Evolutionary conservation across 2,113 vertebrate genomes (phyloP).

Genomic region (Tachysurus vachellii): DNA sequence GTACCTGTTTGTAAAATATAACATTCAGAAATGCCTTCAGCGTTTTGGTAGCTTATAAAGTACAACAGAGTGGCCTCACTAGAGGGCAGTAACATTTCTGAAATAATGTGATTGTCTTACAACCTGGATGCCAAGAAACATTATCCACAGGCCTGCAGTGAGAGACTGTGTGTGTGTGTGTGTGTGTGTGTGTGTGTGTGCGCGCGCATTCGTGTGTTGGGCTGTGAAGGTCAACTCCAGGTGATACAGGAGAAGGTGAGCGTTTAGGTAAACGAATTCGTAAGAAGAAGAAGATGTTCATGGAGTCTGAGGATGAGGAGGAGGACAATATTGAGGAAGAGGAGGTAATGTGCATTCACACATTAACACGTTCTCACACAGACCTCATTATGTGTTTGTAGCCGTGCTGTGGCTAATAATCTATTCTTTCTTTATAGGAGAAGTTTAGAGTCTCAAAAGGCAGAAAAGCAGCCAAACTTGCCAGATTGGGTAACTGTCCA

Average conservation of each 20-base stretch:
- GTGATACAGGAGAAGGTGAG: slow-evolving; percentile 72
- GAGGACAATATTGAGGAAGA: slow-evolving; percentile 84
- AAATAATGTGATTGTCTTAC: too few relatives aligned
- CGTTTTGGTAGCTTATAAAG: too few relatives aligned
- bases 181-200: background rate
- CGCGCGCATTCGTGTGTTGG: background rate
- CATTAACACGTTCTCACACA: background rate
- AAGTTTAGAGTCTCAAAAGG: slow-evolving; percentile 82
- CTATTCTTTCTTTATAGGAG: slow-evolving; percentile 68
- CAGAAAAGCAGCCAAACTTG: slow-evolving; percentile 81
- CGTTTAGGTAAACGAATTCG: slow-evolving; percentile 81
- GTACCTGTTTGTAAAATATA: too few relatives aligned
- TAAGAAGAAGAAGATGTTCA: slow-evolving; percentile 85
- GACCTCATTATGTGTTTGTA: too few relatives aligned
- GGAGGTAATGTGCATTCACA: slow-evolving; percentile 61
- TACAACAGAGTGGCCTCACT: too few relatives aligned
- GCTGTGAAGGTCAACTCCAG: slow-evolving; percentile 68
- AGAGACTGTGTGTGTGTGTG: background rate
- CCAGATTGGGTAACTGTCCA: slow-evolving; percentile 77
- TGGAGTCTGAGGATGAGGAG: slow-evolving; percentile 89
- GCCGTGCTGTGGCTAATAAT: background rate
- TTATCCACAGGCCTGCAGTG: background rate
- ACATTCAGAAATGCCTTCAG: too few relatives aligned
- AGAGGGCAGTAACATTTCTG: too few relatives aligned
- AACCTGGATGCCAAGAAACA: too few relatives aligned